Base-by-base conservation (phyloP, 53 echinoderm and acorn worm genomes). In the Pentamera pediparva region DNA sequence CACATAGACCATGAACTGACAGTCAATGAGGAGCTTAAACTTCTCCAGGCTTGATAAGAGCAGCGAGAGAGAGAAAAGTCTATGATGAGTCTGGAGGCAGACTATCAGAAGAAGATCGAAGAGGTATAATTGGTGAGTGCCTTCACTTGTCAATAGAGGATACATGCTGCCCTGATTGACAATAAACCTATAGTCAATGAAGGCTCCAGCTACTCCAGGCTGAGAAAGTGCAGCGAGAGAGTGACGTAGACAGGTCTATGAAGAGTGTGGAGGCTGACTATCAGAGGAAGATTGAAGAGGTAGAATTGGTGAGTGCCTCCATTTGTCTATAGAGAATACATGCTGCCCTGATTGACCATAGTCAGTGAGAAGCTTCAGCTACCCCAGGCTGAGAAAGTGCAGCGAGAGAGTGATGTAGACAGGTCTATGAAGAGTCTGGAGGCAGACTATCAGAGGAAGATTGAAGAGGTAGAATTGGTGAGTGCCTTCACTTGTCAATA, bases 141-240 rank as follows among this genome's bases (percentile, higher is more conserved):
- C 41, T 17, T 19, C 26, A n/a, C 19, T 70, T 55, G 8, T 10
- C 24, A 24, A 9, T 53, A 52, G 73, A 54, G 53, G 54, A 55
- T 53, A 32, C 73, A 73, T 53, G 73, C 56, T 31, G 73, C 73
- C 37, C 37, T 73, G 12, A 19, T 73, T 34, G 11, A 54, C 26
- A 52, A 73, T 47, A 45, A 67, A 29, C 41, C 28, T 8, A 27
- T 67, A 43, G 67, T 67, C 24, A 41, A 67, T 28, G 67, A 67
- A 67, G 45, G 45, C 41, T 67, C 41, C 67, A 75, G 41, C 12
- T 55, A 20, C 47, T 41, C n/a, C 50, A 58, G 22, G 63, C 89
- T 83, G 84, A 89, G 62, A 87, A 93, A 37, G 70, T 84, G 19
- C 75, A 64, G 74, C 81, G 87, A 45, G 58, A 83, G 9, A 59